Conservation (phyloP, 2,888 invertebrate species). For the Colletes collaris region DNA sequence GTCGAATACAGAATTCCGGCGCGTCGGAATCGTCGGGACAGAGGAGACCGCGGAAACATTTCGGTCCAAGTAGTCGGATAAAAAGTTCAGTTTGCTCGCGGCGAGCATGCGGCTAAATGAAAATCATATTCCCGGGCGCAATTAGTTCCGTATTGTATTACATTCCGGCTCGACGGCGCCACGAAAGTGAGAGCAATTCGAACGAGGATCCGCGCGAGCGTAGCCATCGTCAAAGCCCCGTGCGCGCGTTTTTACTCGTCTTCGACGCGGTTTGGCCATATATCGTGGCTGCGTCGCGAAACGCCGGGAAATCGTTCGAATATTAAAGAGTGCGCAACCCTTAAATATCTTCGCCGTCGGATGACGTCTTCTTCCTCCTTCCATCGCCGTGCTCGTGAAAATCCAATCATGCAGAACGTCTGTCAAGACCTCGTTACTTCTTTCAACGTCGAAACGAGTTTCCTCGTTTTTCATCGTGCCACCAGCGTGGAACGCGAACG, state of each 20-base stretch:
- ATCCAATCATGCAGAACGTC: conserved; percentile 39
- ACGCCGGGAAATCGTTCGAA: conserved; percentile 25
- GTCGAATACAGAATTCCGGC: no score
- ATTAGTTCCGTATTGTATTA: conserved; percentile 46
- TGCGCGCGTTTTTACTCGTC: conserved; percentile 21
- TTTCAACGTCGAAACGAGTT: conserved; percentile 23
- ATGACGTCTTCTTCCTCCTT: conserved; percentile 1
- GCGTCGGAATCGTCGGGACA: no score
- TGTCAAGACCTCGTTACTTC: conserved; percentile 44
- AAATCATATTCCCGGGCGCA: conserved; percentile 26
- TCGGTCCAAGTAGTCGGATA: background rate
- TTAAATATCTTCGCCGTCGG: conserved; percentile 20
- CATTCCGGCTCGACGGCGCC: conserved; percentile 15
- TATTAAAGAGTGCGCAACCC: conserved; percentile 42
- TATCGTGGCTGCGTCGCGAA: background rate
- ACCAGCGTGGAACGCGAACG: background rate
- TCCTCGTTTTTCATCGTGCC: conserved; percentile 15
- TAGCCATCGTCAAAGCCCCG: conserved; percentile 24
- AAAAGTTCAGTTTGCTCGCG: background rate
- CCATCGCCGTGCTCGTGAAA: background rate
- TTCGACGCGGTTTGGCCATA: conserved; percentile 18
- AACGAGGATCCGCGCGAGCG: conserved; percentile 15
- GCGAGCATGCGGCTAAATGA: conserved; percentile 12
- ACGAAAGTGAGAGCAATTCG: conserved; percentile 30
- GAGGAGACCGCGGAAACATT: background rate